Evolutionary conservation across 2,888 invertebrate genomes (phyloP).

Genomic region (Tupiocoris notatus): DNA sequence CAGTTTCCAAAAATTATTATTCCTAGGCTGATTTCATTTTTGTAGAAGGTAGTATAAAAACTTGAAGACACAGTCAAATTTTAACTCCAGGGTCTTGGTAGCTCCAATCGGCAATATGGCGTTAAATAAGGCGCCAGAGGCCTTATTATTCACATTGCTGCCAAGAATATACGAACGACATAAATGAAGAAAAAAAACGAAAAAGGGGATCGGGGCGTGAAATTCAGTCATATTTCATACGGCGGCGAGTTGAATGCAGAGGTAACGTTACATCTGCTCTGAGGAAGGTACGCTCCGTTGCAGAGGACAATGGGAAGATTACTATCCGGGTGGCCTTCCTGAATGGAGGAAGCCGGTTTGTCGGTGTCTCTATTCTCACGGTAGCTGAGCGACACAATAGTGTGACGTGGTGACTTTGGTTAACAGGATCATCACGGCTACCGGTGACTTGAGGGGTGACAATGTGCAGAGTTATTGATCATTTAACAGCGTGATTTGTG

Average conservation of each 20-base stretch:
- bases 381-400: conserved; percentile 9
- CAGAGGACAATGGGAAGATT: conserved; percentile 17
- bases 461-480: not conserved
- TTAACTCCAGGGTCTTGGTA: too few species aligned
- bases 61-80: too few species aligned
- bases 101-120: too few species aligned
- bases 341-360: not conserved
- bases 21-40: too few species aligned
- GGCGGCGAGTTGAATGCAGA: not conserved
- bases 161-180: conserved; percentile 8
- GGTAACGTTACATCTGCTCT: conserved; percentile 12
- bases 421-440: conserved; percentile 14
- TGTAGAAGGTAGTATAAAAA: too few species aligned
- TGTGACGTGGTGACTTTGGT: conserved; percentile 22
- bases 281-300: not conserved
- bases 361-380: not conserved
- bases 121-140: too few species aligned
- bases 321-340: not conserved
- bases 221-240: conserved; percentile 19
- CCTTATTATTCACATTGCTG: too few species aligned
- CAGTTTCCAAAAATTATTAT: too few species aligned
- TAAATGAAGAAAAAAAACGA: not conserved
- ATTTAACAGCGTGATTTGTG: not conserved
- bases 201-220: conserved; percentile 6
- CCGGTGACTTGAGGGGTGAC: not conserved